Base-by-base conservation (phyloP, 2,113 vertebrate species). In the Xerus inauris region DNA sequence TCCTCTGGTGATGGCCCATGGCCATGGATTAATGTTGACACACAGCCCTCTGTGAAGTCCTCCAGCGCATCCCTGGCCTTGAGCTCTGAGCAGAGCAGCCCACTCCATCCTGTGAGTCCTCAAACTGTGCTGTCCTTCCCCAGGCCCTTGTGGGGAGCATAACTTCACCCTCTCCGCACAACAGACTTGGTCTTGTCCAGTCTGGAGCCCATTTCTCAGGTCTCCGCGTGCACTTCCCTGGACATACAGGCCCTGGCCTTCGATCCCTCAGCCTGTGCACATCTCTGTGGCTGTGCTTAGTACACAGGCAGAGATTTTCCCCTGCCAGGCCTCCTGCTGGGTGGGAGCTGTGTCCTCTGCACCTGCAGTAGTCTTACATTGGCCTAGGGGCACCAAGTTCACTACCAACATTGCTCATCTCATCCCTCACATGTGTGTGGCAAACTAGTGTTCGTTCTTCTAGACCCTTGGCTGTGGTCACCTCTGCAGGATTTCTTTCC, bases 401-500 rank as follows among this genome's bases (percentile, higher is more conserved):
- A 0, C 26, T 2, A 8, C 64, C 0, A 26, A 8, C 35, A 19
- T 16, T 35, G 1, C 64, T 22, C 8, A 4, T 1, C 9, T 17
- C 57, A 8, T 22, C 19, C 1, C 8, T 17, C 32, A 26, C 28
- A 14, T 16, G 35, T 16, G 24, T 75, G n/a, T 26, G 75, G 65
- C 71, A 32, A 24, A 49, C 35, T 17, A 6, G 10, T 3, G 22
- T 5, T 0, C 1, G 0, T 19, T 49, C 32, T 20, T 3, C 30
- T 2, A 1, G 8, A 20, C 9, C 8, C 11, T 1, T 3, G 35
- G 40, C 6, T 24, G 30, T 42, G 3, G 3, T 22, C 3, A 0
- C 40, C 35, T 11, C 54, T 22, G 19, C 45, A 64, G 54, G n/a
- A 10, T 35, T 1, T 89, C 86, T 86, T 76, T 51, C 49, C n/a